Evolutionary conservation across 2,797 vertebrate genomes (phyloP), one percentile per base, ranked within the genome.

Genomic region (Harpagifer antarcticus): DNA sequence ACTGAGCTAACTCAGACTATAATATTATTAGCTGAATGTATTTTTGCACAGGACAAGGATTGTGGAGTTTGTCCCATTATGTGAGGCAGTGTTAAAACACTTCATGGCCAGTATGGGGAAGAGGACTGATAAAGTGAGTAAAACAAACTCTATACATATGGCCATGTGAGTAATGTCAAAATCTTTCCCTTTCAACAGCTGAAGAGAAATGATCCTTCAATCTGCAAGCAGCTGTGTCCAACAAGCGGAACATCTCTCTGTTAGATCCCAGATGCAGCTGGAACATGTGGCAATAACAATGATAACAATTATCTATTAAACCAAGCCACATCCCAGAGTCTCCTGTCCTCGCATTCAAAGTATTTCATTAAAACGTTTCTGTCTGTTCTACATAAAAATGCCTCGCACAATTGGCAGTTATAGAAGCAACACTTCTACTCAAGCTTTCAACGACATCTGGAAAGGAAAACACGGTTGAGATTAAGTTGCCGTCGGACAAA

Each of bases 181-280:
- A 27, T 42, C 12, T 0, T 5, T 15, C 16, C 23, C 9, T 49
- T 52, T 37, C 23, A 67, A 66, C 47, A 20, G 48, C 11, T 8
- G 7, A n/a, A 47, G 44, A 49, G 33, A 57, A 45, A 44, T 31
- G 16, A 65, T 53, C 16, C 15, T 31, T 7, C 20, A 31, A 48
- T 61, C 43, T 9, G 12, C 9, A 42, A 20, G 15, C 63, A 62
- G 43, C 57, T 72, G 68, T 56, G 37, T 61, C 11, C 17, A 42
- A 31, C 42, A 5, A 53, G 45, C 53, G 57, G 15, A 64, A 64
- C 16, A 43, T 47, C 42, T 47, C 23, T 33, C 33, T 33, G 8
- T 37, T 37, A 37, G 59, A 31, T 53, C 43, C 48, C 23, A 33
- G 44, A 50, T 31, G 49, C 56, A 50, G 44, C 13, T 19, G n/a